These are phyloP conservation scores for Corydoras sp. DNA, from an alignment of 2,113 vertebrate genomes.

Conservation along the genomic window DNA sequence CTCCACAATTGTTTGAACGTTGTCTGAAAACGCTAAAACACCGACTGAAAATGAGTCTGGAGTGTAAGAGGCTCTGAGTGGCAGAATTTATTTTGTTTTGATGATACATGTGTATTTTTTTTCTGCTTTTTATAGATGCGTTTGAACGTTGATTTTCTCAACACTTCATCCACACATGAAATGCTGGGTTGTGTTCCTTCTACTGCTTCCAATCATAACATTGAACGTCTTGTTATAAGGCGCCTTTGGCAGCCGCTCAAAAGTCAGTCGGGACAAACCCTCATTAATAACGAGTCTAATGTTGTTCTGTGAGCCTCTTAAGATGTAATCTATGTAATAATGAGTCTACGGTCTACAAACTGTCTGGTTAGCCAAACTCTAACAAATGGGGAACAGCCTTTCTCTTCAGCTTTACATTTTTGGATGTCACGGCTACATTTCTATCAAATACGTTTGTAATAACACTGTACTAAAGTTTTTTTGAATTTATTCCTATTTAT, in stretches of 20 bases:
- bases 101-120: neutral
- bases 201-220: constrained; percentile 31
- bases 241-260: constrained; percentile 13
- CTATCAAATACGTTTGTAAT: too few relatives aligned
- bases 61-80: neutral
- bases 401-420: neutral
- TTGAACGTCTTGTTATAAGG: neutral
- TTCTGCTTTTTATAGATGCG: neutral
- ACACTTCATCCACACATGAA: constrained; percentile 14
- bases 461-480: too few relatives aligned
- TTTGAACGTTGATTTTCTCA: constrained; percentile 3
- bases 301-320: constrained; percentile 19
- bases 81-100: constrained; percentile 18
- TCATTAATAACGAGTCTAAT: constrained; percentile 25
- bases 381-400: constrained; percentile 4
- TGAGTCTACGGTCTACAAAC: constrained; percentile 28
- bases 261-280: constrained; percentile 5
- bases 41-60: too few relatives aligned
- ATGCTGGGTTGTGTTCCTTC: neutral
- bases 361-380: constrained; percentile 14
- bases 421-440: too few relatives aligned
- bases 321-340: constrained; percentile 36
- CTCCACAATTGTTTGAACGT: too few relatives aligned
- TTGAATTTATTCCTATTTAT: too few relatives aligned
- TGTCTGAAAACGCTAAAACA: too few relatives aligned